Conservation (phyloP, 2,113 vertebrate genomes). For the Cyprinodon variegatus region DNA sequence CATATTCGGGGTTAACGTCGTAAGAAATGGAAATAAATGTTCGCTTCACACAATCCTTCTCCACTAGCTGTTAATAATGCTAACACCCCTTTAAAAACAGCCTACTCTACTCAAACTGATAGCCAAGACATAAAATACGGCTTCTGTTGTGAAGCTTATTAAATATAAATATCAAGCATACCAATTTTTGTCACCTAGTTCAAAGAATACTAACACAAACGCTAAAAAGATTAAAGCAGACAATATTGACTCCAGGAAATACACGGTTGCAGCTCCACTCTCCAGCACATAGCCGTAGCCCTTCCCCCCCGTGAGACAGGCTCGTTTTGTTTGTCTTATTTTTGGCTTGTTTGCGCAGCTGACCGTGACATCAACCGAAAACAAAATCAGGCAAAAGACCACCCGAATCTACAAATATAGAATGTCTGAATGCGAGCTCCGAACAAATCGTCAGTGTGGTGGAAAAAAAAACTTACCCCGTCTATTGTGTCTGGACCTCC, state of each 20-base stretch:
- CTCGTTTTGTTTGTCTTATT: slow-evolving; percentile 56
- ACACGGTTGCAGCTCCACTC: slow-evolving; percentile 23
- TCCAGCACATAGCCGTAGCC: slow-evolving; percentile 66
- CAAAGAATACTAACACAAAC: background rate
- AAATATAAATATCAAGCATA: background rate
- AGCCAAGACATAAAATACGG: background rate
- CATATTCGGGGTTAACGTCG: background rate
- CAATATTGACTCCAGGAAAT: background rate
- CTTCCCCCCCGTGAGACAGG: slow-evolving; percentile 50
- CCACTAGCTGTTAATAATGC: background rate
- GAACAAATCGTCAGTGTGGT: background rate
- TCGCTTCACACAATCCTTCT: background rate
- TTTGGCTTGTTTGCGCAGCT: slow-evolving; percentile 5
- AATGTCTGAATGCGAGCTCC: too few relatives aligned
- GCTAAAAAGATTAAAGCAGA: background rate
- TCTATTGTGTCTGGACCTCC: slow-evolving; percentile 80
- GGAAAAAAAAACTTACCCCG: slow-evolving; percentile 65
- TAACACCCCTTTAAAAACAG: background rate
- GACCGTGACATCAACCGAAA: background rate
- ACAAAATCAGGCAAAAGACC: background rate
- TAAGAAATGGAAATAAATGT: background rate
- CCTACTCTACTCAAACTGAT: background rate
- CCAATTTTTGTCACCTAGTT: background rate
- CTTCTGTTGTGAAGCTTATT: background rate
- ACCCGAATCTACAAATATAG: background rate